phyloP scores from a whole-genome alignment of 2,113 vertebrate genomes.

The Lophotis ruficrista region DNA sequence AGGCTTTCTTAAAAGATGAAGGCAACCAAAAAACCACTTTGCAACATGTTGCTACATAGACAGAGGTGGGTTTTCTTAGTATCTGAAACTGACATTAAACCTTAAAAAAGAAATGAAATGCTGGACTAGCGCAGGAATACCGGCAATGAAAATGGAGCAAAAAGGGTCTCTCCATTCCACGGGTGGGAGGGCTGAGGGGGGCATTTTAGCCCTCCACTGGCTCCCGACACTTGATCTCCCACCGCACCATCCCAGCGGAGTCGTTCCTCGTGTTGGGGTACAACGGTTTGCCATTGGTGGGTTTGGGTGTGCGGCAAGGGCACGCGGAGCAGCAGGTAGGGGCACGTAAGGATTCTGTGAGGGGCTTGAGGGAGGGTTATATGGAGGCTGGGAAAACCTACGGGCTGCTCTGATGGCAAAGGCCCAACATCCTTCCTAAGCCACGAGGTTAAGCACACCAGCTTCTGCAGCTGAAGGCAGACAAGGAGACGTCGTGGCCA shows the following conservation, averaged over 20 bases:
- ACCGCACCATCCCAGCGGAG: accelerated
- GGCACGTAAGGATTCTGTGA: not conserved
- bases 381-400: not conserved
- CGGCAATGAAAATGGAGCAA: not conserved
- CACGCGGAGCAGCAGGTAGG: accelerated
- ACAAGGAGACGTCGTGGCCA: not conserved
- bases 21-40: not conserved
- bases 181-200: not conserved
- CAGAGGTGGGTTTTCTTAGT: not conserved
- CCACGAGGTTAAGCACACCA: not conserved
- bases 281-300: accelerated
- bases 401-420: not conserved
- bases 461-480: not conserved
- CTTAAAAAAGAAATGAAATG: not conserved
- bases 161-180: not conserved
- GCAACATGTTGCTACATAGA: not conserved
- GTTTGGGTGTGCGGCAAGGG: not conserved
- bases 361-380: not conserved
- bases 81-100: not conserved
- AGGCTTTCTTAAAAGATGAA: not conserved
- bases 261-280: accelerated
- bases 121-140: not conserved
- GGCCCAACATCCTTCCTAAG: not conserved
- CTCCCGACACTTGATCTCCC: accelerated
- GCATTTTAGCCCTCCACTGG: not conserved